phyloP scores from a whole-genome alignment of 2,888 invertebrate species.

The Koerneria pararmatus region DNA sequence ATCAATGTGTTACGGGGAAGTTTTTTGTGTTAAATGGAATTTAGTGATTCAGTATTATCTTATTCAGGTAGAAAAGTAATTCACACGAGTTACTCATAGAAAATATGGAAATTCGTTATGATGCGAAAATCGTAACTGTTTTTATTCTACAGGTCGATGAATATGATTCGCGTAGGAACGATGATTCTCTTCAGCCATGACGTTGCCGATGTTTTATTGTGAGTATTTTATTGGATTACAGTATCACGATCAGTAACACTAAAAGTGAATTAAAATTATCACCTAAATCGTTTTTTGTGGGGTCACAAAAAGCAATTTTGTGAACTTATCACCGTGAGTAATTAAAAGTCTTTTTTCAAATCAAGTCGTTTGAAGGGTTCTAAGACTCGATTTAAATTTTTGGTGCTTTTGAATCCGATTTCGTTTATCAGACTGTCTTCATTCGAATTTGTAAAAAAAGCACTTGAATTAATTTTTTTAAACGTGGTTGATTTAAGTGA shows the following conservation, averaged over 20 bases:
- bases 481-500: no score
- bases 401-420: not conserved
- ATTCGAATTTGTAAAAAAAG: constrained; percentile 12
- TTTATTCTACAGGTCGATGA: constrained; percentile 84
- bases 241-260: not conserved
- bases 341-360: no score
- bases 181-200: constrained; percentile 70
- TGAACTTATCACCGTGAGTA: no score
- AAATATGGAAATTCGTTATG: no score
- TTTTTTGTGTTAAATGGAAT: no score
- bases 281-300: not conserved
- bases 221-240: constrained; percentile 45
- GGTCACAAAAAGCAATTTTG: no score
- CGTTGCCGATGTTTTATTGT: constrained; percentile 63
- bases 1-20: no score
- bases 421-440: not conserved
- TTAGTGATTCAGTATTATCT: no score
- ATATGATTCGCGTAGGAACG: constrained; percentile 82
- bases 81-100: no score
- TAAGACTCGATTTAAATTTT: constrained; percentile 18
- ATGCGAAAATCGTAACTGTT: no score
- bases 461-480: not conserved
- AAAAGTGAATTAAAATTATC: not conserved
- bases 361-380: no score
- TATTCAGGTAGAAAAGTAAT: no score